Conservation (phyloP, 2,888 invertebrate species). For the Mechanitis messenoides region DNA sequence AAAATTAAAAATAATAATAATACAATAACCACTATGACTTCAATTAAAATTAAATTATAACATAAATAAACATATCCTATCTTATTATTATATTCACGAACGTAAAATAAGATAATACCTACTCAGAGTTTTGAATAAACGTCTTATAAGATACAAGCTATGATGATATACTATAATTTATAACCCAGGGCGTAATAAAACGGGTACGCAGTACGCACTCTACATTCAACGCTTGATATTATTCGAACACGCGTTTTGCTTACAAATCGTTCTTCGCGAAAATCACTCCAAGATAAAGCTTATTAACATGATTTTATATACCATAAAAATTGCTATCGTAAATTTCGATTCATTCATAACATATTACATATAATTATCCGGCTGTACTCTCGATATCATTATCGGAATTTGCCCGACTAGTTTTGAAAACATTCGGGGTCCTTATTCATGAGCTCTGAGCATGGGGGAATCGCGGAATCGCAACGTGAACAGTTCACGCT, state of each 20-base stretch:
- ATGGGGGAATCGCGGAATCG: too few species aligned
- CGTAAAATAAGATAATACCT: too few species aligned
- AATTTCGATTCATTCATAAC: neutral
- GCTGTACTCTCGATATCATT: too few species aligned
- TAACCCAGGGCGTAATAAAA: conserved; percentile 51
- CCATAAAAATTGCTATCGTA: conserved; percentile 54
- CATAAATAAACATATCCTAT: too few species aligned
- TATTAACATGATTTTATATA: conserved; percentile 48
- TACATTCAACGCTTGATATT: conserved; percentile 37
- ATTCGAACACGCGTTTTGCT: conserved; percentile 67
- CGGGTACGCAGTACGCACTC: conserved; percentile 44
- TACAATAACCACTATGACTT: neutral
- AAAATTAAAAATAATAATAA: neutral
- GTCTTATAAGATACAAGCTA: conserved; percentile 43
- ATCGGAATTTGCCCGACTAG: too few species aligned
- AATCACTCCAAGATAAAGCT: conserved; percentile 38
- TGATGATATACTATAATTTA: conserved; percentile 61
- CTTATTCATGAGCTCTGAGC: too few species aligned
- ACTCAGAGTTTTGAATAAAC: conserved; percentile 19
- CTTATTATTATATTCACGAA: too few species aligned
- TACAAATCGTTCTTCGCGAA: conserved; percentile 68
- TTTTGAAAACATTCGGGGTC: too few species aligned
- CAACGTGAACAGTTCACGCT: too few species aligned
- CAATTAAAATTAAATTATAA: too few species aligned
- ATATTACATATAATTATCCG: neutral